phyloP scores from a whole-genome alignment of 2,113 vertebrate species.

The Artemisiospiza belli region DNA sequence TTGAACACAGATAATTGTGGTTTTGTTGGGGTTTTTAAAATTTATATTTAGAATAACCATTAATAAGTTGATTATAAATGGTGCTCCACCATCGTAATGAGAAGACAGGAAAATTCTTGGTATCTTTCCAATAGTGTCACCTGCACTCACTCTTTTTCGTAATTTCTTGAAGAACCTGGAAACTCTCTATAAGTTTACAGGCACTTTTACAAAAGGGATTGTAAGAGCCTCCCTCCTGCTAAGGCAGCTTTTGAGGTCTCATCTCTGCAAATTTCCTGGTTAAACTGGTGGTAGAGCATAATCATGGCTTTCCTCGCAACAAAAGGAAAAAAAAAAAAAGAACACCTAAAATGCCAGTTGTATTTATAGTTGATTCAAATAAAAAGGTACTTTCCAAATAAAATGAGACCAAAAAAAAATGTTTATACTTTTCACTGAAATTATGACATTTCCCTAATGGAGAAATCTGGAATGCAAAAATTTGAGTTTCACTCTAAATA shows the following conservation, averaged over 20 bases:
- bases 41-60: background rate
- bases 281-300: background rate
- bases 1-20: background rate
- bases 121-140: background rate
- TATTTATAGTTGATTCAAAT: background rate
- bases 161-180: background rate
- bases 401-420: background rate
- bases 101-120: background rate
- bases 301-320: background rate
- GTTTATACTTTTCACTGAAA: background rate
- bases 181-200: background rate
- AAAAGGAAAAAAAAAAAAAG: background rate
- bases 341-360: background rate
- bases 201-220: background rate
- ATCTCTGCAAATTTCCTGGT: background rate
- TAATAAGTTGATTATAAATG: background rate
- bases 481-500: background rate
- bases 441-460: background rate
- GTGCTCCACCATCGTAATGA: background rate
- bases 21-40: rapidly evolving
- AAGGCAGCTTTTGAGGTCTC: background rate
- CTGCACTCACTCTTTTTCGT: background rate
- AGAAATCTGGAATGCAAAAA: background rate
- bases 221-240: background rate
- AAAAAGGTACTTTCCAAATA: background rate